Conservation (phyloP, 2,888 invertebrate genomes). For the Teleogryllus oceanicus region DNA sequence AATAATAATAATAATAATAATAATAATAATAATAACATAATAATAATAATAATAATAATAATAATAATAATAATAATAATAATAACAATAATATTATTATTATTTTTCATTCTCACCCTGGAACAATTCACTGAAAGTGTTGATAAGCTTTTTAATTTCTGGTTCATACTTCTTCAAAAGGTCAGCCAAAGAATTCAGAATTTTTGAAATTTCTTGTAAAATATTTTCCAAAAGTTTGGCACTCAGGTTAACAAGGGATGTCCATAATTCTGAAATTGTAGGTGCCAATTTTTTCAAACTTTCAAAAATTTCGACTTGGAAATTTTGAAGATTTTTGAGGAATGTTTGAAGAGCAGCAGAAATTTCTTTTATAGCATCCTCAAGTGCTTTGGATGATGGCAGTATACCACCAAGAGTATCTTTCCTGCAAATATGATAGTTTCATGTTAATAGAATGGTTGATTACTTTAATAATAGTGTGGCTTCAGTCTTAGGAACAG, state of each 20-base stretch:
- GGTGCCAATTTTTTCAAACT: slow-evolving; percentile 33
- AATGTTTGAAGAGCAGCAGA: neutral
- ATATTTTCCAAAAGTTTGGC: neutral
- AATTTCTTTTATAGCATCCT: neutral
- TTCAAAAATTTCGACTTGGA: neutral
- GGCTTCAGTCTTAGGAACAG: too few relatives aligned
- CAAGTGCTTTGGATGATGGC: neutral
- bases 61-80: too few relatives aligned
- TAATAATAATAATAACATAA: too few relatives aligned
- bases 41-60: neutral
- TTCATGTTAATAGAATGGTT: too few relatives aligned
- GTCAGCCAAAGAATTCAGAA: slow-evolving; percentile 48
- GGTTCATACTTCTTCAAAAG: slow-evolving; percentile 62
- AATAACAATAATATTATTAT: neutral
- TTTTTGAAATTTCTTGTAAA: slow-evolving; percentile 3
- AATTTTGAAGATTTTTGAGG: neutral
- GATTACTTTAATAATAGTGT: too few relatives aligned
- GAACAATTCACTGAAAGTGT: slow-evolving; percentile 53
- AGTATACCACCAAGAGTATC: neutral
- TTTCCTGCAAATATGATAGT: neutral
- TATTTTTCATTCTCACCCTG: slow-evolving; percentile 47
- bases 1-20: neutral
- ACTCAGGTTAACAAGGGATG: slow-evolving; percentile 47
- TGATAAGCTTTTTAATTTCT: slow-evolving; percentile 60
- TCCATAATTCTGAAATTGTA: slow-evolving; percentile 42